These are phyloP conservation scores for Serinus canaria DNA, from an alignment of 2,113 vertebrate genomes.

Conservation along the genomic window DNA sequence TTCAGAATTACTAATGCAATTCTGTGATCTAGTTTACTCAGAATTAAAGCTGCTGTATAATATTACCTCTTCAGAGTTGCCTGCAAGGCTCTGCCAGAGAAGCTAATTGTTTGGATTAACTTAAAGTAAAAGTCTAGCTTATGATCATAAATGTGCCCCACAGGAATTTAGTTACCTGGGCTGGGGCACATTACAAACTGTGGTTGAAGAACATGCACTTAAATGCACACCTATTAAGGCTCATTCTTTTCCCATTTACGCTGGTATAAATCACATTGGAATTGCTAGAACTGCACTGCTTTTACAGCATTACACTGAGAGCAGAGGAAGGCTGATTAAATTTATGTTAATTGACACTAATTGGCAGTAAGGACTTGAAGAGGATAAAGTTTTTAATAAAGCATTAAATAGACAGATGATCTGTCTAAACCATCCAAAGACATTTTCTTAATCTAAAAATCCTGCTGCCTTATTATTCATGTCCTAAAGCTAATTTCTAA, in stretches of 20 bases:
- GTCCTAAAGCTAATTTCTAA: neutral
- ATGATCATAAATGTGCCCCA: neutral
- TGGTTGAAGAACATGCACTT: neutral
- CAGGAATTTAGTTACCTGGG: neutral
- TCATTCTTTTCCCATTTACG: neutral
- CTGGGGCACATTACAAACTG: neutral
- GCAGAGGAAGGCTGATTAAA: neutral
- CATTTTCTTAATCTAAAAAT: slow-evolving; percentile 21
- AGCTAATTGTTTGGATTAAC: neutral
- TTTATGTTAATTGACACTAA: slow-evolving; percentile 43
- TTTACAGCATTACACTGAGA: neutral
- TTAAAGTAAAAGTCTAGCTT: neutral
- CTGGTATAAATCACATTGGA: slow-evolving; percentile 2
- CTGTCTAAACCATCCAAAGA: neutral
- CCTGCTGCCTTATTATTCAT: neutral
- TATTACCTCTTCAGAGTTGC: neutral
- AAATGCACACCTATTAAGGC: neutral
- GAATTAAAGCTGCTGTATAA: neutral
- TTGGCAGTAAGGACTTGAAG: slow-evolving; percentile 13
- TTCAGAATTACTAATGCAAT: neutral
- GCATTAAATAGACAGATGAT: slow-evolving; percentile 27
- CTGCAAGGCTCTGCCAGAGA: neutral
- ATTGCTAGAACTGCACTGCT: neutral
- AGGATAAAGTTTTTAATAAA: slow-evolving; percentile 38
- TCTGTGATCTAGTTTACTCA: neutral